Evolutionary conservation across 2,113 vertebrate genomes (phyloP).

Genomic region (Spermophilus dauricus): DNA sequence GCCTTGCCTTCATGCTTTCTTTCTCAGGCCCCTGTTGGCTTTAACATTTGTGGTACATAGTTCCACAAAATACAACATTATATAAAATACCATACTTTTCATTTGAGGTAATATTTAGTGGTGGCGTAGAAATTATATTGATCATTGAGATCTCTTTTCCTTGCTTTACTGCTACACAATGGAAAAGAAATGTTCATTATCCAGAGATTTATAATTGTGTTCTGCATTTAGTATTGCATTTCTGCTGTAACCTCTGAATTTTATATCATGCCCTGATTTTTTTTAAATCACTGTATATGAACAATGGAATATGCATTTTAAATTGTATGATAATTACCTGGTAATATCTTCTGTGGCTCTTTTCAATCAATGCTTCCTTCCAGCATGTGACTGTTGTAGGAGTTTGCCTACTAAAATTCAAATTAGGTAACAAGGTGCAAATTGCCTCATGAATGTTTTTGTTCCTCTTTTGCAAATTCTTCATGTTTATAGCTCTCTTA

Average conservation of each 20-base stretch:
- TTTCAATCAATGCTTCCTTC: conserved; percentile 77
- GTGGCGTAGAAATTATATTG: not conserved
- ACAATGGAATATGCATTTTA: conserved; percentile 74
- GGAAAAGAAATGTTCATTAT: conserved; percentile 29
- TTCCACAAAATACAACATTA: not conserved
- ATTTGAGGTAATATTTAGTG: not conserved
- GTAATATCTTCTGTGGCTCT: conserved; percentile 71
- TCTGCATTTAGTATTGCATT: conserved; percentile 46
- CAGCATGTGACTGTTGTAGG: conserved; percentile 60
- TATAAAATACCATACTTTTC: not conserved
- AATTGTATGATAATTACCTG: conserved; percentile 71
- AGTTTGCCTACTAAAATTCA: conserved; percentile 79
- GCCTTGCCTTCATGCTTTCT: not conserved
- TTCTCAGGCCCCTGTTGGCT: not conserved
- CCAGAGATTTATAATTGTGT: conserved; percentile 4
- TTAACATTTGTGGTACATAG: fast-evolving
- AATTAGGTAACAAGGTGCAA: conserved; percentile 78
- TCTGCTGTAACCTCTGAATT: conserved; percentile 46
- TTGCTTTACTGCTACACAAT: not conserved
- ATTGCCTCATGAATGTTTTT: conserved; percentile 64
- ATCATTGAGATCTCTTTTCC: not conserved
- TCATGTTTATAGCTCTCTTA: conserved; percentile 70
- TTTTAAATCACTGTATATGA: not conserved
- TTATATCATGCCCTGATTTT: not conserved
- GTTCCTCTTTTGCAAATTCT: conserved; percentile 62